Evolutionary conservation across 2,797 vertebrate genomes (phyloP).

Genomic region (Lacerta viridis): DNA sequence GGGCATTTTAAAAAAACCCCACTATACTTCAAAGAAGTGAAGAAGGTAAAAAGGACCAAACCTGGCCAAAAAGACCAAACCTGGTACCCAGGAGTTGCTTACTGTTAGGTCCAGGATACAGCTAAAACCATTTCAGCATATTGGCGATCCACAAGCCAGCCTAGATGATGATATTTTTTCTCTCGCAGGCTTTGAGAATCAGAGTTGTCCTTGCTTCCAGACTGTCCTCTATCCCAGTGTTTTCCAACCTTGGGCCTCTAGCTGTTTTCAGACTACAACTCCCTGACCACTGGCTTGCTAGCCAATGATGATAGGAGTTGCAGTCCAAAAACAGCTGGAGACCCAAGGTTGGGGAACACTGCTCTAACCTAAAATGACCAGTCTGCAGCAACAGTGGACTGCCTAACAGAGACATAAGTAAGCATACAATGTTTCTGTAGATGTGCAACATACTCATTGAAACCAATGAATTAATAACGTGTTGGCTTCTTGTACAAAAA

Average conservation of each 20-base stretch:
- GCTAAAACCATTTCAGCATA: neutral
- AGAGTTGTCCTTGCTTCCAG: neutral
- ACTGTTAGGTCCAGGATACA: neutral
- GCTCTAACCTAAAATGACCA: neutral
- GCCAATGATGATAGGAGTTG: too few species aligned
- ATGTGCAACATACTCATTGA: neutral
- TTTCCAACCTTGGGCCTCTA: too few species aligned
- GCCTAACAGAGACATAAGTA: neutral
- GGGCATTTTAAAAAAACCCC: too few species aligned
- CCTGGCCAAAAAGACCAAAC: too few species aligned
- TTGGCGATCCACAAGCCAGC: neutral
- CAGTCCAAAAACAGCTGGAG: too few species aligned
- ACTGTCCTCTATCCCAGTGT: neutral
- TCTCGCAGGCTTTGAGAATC: neutral
- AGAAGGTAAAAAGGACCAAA: too few species aligned
- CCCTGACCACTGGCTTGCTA: too few species aligned
- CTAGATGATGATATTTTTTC: neutral
- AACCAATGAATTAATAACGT: neutral
- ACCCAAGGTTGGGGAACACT: neutral
- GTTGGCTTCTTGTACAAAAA: neutral
- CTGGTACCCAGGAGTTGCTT: neutral
- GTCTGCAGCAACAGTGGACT: too few species aligned
- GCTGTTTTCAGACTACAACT: too few species aligned
- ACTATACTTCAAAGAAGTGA: too few species aligned
- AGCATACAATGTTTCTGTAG: neutral